Evolutionary conservation across 2,797 vertebrate genomes (phyloP).

Genomic region (Helarctos malayanus): DNA sequence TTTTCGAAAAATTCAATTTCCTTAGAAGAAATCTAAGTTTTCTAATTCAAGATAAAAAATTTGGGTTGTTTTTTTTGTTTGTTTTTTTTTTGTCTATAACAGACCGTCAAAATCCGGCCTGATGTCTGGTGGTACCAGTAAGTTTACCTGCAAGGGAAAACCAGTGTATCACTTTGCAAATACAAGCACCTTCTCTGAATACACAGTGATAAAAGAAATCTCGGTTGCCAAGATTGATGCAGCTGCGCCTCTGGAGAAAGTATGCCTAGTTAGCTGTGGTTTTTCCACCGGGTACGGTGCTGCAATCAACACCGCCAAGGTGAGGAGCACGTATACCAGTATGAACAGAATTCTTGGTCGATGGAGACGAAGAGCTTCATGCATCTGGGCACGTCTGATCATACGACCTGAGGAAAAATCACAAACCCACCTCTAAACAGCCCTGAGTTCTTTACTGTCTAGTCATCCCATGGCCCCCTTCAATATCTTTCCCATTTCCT

Average conservation of each 20-base stretch:
- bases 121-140: slow-evolving; percentile 91
- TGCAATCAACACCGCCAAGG: slow-evolving; percentile 93
- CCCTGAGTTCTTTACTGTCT: background rate
- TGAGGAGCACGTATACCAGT: slow-evolving; percentile 58
- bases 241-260: slow-evolving; percentile 92
- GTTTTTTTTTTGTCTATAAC: background rate
- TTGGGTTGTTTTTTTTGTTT: too few species aligned
- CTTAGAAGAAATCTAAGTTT: background rate
- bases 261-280: slow-evolving; percentile 93
- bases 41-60: slow-evolving; percentile 17
- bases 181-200: slow-evolving; percentile 94
- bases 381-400: background rate
- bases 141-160: slow-evolving; percentile 93
- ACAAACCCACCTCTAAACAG: background rate
- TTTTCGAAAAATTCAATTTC: slow-evolving; percentile 49
- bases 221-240: slow-evolving; percentile 92
- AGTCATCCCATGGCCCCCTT: background rate
- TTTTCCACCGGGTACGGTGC: slow-evolving; percentile 94
- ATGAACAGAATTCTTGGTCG: background rate
- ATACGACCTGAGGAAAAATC: background rate
- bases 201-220: slow-evolving; percentile 92
- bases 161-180: slow-evolving; percentile 93
- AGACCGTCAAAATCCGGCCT: slow-evolving; percentile 68
- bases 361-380: background rate
- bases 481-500: background rate